phyloP scores from a whole-genome alignment of 2,888 invertebrate species.

The Candidula unifasciata region DNA sequence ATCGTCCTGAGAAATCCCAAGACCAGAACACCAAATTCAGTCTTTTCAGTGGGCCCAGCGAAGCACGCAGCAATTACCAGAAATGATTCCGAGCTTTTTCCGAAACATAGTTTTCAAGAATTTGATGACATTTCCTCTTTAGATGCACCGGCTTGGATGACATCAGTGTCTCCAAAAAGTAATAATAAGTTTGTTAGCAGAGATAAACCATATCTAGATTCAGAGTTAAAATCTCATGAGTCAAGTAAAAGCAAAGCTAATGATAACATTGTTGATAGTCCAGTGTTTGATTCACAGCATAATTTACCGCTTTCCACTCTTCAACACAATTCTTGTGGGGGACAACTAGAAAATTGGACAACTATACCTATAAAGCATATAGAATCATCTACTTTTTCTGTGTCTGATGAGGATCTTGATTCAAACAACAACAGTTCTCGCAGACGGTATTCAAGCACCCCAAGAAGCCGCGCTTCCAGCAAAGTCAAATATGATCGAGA shows the following conservation, averaged over 20 bases:
- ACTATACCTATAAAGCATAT: not conserved
- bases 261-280: not conserved
- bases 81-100: not conserved
- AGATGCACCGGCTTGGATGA: not conserved
- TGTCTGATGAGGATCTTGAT: not conserved
- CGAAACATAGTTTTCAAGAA: not conserved
- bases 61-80: not conserved
- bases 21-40: not conserved
- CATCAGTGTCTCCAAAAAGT: not conserved
- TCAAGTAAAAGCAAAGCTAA: not conserved
- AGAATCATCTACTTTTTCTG: not conserved
- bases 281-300: not conserved
- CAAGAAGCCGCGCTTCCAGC: not conserved
- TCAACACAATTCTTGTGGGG: not conserved
- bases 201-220: not conserved
- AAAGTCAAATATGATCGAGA: not conserved
- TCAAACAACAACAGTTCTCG: constrained; percentile 17
- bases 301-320: not conserved
- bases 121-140: not conserved
- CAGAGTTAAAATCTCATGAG: not conserved
- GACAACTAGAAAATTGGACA: not conserved
- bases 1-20: not conserved
- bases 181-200: no score
- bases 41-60: not conserved
- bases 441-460: not conserved